Evolutionary conservation across 2,888 invertebrate species (phyloP).

Genomic region (Rhodophaea formosa): DNA sequence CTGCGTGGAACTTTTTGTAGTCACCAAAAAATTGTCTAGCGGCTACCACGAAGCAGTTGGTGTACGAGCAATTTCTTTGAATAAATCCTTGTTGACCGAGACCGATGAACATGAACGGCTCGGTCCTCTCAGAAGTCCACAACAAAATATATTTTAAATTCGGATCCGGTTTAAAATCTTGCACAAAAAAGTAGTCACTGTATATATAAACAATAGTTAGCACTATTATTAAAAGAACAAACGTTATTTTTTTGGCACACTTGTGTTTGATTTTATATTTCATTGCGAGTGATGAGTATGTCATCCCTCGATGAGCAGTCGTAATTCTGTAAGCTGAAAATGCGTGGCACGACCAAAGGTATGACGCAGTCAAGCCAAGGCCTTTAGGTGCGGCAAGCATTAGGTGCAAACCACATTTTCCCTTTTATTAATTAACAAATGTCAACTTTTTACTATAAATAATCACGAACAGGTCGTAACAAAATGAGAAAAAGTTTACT

Average conservation of each 20-base stretch:
- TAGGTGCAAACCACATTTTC: too few species aligned
- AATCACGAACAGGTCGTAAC: too few species aligned
- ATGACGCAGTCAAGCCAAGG: background rate
- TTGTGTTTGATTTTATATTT: background rate
- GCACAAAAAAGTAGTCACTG: background rate
- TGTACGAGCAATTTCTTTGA: conserved; percentile 39
- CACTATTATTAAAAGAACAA: background rate
- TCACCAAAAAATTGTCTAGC: conserved; percentile 30
- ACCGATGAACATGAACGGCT: conserved; percentile 47
- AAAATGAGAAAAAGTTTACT: too few species aligned
- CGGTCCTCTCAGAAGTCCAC: conserved; percentile 46
- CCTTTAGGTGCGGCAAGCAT: background rate
- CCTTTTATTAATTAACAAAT: too few species aligned
- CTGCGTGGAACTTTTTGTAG: conserved; percentile 41
- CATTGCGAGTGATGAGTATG: background rate
- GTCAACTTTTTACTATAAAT: too few species aligned
- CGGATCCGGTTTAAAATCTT: background rate
- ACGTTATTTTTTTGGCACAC: background rate
- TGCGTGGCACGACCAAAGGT: too few species aligned
- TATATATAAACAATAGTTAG: too few species aligned
- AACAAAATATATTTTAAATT: conserved; percentile 48
- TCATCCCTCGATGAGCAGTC: too few species aligned
- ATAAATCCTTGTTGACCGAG: conserved; percentile 43
- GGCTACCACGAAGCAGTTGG: conserved; percentile 43
- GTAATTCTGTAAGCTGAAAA: too few species aligned